Evolutionary conservation across 2,888 invertebrate genomes (phyloP), one percentile per base, ranked within the genome.

Genomic region (Tiliacea citrago): DNA sequence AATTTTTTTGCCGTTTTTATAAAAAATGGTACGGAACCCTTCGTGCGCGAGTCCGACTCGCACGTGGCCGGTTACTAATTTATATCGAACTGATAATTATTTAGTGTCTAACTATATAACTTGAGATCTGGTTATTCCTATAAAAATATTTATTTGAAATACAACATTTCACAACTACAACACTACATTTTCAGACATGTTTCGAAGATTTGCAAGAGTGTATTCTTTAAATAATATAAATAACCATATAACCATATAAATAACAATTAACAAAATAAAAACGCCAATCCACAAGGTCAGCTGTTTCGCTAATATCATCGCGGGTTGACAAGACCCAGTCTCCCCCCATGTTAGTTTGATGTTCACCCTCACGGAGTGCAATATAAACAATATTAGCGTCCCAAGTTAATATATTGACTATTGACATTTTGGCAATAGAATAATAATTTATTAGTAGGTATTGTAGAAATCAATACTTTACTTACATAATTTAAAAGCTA

Each of bases 361-460:
- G 53, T 62, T 67, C 76, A 68, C 82, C 81, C 82, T 73, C 62
- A 10, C 55, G 4, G 67, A 63, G 76, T 68, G 80, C 75, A 83
- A 81, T 81, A 57, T 62, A 83, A 79, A 81, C 79, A 81, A 83
- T 83, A 77, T 81, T 81, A 79, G 77, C 70, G 70, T 45, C 35
- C 63, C 24, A 76, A 66, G 58, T 70, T 79, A 66, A 80, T 79
- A 66, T 49, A 60, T 76, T 69, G 29, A 57, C 57, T 76, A 81
- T 79, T 81, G 76, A 79, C 81, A 58, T 69, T 68, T 68, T 58
- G 51, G 29, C 39, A 68, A 68, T 58, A 42, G 24, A 47, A 62
- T 57, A 45, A 51, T 39, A 39, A 65, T 75, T 67, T 67, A 62
- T 39, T 51, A 1, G 16, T n/a, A 35, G 29, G 1, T 29, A 29